Evolutionary conservation across 2,797 vertebrate species (phyloP), one percentile per base, ranked within the genome.

Genomic region (Sciurus vulgaris): DNA sequence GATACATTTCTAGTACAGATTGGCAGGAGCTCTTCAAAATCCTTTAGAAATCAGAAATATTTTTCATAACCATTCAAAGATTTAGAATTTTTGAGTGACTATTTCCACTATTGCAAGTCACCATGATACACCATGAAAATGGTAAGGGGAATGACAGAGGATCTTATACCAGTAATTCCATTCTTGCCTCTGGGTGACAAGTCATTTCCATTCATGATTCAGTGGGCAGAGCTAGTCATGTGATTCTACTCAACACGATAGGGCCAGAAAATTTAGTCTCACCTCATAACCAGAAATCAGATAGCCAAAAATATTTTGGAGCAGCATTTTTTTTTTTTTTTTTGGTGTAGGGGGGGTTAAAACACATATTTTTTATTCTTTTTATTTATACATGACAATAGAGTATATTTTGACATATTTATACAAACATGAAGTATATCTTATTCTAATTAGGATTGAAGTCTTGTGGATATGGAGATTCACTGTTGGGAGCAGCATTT

Each of bases 221-320:
- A 83, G 0, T 41, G 20, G 35, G 33, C 8, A 92, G 82, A 94
- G 73, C 56, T 78, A 73, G 67, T 92, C 47, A 59, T n/a, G 41
- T 30, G 61, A 17, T 24, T 76, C 8, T 24, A 70, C 10, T 12
- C n/a, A 89, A 41, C 77, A 85, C 18, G 74, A 70, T 47, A 95
- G 26, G 65, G 24, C 35, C 73, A 77, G 79, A 56, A 84, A 94
- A 82, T 91, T 79, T 49, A 82, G 4, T 86, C 28, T 30, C 7
- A 51, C 22, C 2, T 28, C 81, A 35, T 65, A 78, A 94, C 59
- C 47, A 38, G 59, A 83, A 91, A 38, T 89, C 63, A 38, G 86
- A 84, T n/a, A 72, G 17, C n/a, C 33, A 20, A 86, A 95, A 92
- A 93, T 81, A 96, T 69, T 81, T 73, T 41, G 24, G 44, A 69